These are phyloP conservation scores for Itoplectis maculator DNA, from an alignment of 2,888 invertebrate species.

Conservation along the genomic window DNA sequence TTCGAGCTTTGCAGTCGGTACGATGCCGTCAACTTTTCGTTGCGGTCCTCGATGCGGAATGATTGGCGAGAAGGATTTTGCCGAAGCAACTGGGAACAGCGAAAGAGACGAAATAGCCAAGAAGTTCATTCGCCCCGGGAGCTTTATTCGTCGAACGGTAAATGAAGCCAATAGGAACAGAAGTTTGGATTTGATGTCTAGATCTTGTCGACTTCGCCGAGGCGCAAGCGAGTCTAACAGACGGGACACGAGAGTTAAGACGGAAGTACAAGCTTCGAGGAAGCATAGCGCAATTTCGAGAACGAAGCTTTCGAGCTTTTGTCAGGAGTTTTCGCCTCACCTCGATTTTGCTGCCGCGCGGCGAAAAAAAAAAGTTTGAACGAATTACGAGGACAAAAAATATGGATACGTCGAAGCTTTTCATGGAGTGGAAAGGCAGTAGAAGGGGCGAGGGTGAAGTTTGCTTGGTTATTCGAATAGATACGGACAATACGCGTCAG, in stretches of 20 bases:
- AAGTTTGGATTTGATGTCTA: neutral
- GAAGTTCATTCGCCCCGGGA: neutral
- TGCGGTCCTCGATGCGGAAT: neutral
- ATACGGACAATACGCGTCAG: conserved; percentile 62
- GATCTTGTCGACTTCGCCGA: neutral
- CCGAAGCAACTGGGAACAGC: neutral
- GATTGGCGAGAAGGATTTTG: neutral
- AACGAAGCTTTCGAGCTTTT: neutral
- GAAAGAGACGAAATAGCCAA: neutral
- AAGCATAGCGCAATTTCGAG: neutral
- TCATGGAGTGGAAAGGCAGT: too few relatives aligned
- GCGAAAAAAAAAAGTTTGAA: neutral
- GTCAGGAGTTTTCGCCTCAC: neutral
- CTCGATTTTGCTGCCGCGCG: neutral
- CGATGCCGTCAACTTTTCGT: neutral
- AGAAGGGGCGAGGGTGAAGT: neutral
- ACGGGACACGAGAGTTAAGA: neutral
- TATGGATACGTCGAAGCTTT: conserved; percentile 3
- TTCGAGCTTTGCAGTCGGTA: neutral
- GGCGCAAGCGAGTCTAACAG: too few relatives aligned
- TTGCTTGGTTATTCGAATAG: conserved; percentile 34
- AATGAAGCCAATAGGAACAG: neutral
- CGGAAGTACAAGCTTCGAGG: neutral
- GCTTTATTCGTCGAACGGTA: neutral
- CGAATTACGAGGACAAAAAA: conserved; percentile 10